Conservation (phyloP, 2,113 vertebrate genomes). For the Stigmatopora argus region DNA sequence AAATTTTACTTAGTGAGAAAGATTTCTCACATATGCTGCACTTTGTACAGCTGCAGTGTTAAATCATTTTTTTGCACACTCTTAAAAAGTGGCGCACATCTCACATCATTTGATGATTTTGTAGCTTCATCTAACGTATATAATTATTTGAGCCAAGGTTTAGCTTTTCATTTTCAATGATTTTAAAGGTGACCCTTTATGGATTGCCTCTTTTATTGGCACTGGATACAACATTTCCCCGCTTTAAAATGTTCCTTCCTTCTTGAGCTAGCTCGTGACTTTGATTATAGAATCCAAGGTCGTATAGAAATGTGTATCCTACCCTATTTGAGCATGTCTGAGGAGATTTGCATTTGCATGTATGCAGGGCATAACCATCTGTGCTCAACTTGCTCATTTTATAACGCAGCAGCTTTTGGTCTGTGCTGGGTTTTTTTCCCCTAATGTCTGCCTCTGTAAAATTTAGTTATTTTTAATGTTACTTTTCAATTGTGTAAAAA, state of each 20-base stretch:
- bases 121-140: constrained; percentile 9
- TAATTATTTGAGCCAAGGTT: constrained; percentile 17
- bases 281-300: constrained; percentile 43
- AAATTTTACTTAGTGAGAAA: constrained; percentile 2
- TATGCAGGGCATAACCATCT: not conserved
- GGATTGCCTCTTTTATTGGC: constrained; percentile 38
- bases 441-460: not conserved
- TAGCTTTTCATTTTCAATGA: constrained; percentile 40
- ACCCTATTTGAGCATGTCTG: constrained; percentile 13
- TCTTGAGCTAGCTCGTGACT: constrained; percentile 26
- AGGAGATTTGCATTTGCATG: constrained; percentile 14
- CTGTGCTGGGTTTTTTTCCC: not conserved
- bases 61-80: constrained; percentile 11
- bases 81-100: not conserved
- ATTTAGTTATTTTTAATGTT: too few species aligned
- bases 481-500: too few species aligned
- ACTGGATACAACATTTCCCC: constrained; percentile 30
- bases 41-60: constrained; percentile 48
- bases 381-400: constrained; percentile 19
- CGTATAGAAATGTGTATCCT: constrained; percentile 11
- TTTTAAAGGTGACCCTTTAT: constrained; percentile 53
- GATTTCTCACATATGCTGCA: constrained; percentile 14
- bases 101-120: constrained; percentile 15
- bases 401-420: constrained; percentile 9
- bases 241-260: constrained; percentile 30